Evolutionary conservation across 2,888 invertebrate species (phyloP).

Genomic region (Andrena marginata): DNA sequence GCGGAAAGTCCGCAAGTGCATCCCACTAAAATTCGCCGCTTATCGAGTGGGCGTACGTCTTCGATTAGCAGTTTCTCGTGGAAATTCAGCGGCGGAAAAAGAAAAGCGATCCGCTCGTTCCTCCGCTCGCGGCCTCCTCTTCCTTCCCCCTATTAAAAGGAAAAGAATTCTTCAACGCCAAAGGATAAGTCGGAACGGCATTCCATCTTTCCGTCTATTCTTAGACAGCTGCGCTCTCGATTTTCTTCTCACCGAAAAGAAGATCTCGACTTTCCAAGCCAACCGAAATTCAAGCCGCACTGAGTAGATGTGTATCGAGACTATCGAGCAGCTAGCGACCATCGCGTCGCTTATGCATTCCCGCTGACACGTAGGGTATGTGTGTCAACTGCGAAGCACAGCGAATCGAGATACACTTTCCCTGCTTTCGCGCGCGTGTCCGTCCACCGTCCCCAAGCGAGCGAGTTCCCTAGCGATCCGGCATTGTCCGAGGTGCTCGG

Average conservation of each 20-base stretch:
- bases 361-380: constrained; percentile 45
- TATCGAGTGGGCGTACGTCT: constrained; percentile 75
- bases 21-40: constrained; percentile 12
- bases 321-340: too few relatives aligned
- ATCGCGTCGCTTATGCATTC: constrained; percentile 28
- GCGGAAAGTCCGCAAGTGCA: constrained; percentile 27
- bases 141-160: too few relatives aligned
- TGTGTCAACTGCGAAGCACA: constrained; percentile 49
- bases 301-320: too few relatives aligned
- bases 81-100: too few relatives aligned
- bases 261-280: background rate
- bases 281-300: too few relatives aligned
- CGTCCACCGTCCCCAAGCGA: constrained; percentile 46
- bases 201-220: background rate
- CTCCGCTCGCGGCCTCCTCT: background rate
- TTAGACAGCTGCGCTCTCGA: background rate
- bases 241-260: too few relatives aligned
- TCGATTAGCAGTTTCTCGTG: background rate
- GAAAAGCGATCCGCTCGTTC: too few relatives aligned
- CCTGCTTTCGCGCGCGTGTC: constrained; percentile 74
- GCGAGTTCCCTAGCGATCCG: constrained; percentile 58
- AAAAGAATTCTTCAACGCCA: background rate
- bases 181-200: background rate
- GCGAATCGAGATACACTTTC: constrained; percentile 74
- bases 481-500: constrained; percentile 55